Conservation (phyloP, 1,140 invertebrate species). For the Bombyx mori region ASM3026992v2 NC_085114.1:10548001-10548500, state of each 20-base stretch:
- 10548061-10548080: no score
- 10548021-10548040: no score
- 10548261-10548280: slow-evolving; percentile 90
- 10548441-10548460: slow-evolving; percentile 74
- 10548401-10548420: slow-evolving; percentile 63
- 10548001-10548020: no score
- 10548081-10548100: no score
- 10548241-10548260: slow-evolving; percentile 74
- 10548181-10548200: slow-evolving; percentile 63
- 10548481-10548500: slow-evolving; percentile 85
- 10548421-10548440: slow-evolving; percentile 77
- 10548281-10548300: slow-evolving; percentile 80
- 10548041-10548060: no score
- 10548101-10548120: not conserved
- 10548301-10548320: slow-evolving; percentile 78
- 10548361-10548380: slow-evolving; percentile 87
- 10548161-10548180: slow-evolving; percentile 23
- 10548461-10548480: slow-evolving; percentile 80
- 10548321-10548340: slow-evolving; percentile 76
- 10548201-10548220: slow-evolving; percentile 63
- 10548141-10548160: slow-evolving; percentile 29
- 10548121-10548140: slow-evolving; percentile 9
- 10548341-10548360: slow-evolving; percentile 42
- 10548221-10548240: slow-evolving; percentile 76
- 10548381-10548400: slow-evolving; percentile 85